These are phyloP conservation scores for Saiga tatarica DNA, from an alignment of 2,113 vertebrate genomes.

Conservation along the genomic window DNA sequence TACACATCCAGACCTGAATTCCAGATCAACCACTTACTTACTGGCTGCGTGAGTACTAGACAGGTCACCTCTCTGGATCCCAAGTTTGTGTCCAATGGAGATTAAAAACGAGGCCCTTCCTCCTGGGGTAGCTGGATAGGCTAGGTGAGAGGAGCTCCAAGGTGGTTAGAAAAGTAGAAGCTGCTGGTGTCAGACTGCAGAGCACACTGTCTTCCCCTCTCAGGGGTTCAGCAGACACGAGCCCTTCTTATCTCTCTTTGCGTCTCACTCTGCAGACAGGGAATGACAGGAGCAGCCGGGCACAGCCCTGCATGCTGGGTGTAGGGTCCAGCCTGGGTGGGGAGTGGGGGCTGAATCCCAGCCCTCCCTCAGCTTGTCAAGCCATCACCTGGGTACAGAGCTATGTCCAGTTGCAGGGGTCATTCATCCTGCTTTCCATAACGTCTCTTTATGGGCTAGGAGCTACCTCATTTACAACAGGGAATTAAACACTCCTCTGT, in stretches of 20 bases:
- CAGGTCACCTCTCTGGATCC: not conserved
- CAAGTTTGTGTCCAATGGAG: not conserved
- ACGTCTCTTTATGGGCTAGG: not conserved
- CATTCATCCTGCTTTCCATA: not conserved
- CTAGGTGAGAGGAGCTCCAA: not conserved
- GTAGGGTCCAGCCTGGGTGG: accelerated
- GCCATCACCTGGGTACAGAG: accelerated
- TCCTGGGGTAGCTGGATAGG: not conserved
- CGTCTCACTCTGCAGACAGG: not conserved
- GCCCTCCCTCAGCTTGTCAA: not conserved
- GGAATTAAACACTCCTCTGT: not conserved
- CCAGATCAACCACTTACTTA: no score
- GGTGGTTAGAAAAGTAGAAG: not conserved
- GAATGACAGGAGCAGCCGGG: accelerated
- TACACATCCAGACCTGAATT: not conserved
- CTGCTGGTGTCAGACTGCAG: not conserved
- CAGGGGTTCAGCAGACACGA: accelerated
- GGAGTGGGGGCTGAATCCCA: not conserved
- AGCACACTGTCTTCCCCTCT: not conserved
- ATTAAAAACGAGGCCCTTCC: not conserved
- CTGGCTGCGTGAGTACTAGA: no score
- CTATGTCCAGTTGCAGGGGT: not conserved
- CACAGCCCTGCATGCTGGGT: not conserved
- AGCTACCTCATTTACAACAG: no score
- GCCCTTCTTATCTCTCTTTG: not conserved